These are phyloP conservation scores for Drosophila gaucha DNA, from an alignment of 2,888 invertebrate species.

Conservation along the genomic window DNA sequence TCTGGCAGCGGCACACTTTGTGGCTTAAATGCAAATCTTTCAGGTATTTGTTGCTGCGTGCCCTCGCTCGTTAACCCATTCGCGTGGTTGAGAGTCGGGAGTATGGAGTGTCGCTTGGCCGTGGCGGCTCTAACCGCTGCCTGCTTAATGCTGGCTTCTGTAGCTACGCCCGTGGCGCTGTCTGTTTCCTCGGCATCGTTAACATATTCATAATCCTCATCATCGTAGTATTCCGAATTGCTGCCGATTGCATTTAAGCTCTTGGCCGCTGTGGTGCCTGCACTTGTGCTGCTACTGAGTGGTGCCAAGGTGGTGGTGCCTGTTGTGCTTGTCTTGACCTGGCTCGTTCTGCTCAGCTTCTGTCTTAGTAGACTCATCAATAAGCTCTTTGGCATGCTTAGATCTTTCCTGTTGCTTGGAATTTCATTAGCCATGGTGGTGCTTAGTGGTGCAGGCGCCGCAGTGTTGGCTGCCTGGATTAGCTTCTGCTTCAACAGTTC, in stretches of 20 bases:
- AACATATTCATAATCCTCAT: conserved; percentile 46
- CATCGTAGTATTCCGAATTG: conserved; percentile 32
- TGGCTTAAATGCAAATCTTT: conserved; percentile 27
- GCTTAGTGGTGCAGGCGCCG: conserved; percentile 2
- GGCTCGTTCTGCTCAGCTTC: conserved; percentile 31
- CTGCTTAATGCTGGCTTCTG: conserved; percentile 52
- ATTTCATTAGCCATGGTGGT: conserved; percentile 24
- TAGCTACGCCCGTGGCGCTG: conserved; percentile 11
- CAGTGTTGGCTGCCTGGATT: conserved; percentile 1
- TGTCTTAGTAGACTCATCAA: conserved; percentile 44
- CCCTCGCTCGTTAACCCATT: conserved; percentile 56
- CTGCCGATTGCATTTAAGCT: conserved; percentile 11
- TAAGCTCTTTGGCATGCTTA: conserved; percentile 35
- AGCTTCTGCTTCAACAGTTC: conserved; percentile 36
- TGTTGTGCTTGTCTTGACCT: conserved; percentile 11
- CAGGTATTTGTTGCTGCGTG: conserved; percentile 21
- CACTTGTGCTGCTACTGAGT: conserved; percentile 8
- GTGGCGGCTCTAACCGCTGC: conserved; percentile 22
- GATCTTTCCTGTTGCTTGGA: not conserved
- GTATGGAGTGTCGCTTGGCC: conserved; percentile 46
- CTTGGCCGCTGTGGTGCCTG: conserved; percentile 6
- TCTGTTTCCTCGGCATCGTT: conserved; percentile 34
- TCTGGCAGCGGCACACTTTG: conserved; percentile 20
- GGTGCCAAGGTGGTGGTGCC: conserved; percentile 18
- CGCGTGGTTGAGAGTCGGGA: conserved; percentile 22